A percentile compares a stretch with the other conserved stretches of the same genome.
phyloP scores from a whole-genome alignment of 2,888 invertebrate genomes.

The Vesta saturnalis region DNA sequence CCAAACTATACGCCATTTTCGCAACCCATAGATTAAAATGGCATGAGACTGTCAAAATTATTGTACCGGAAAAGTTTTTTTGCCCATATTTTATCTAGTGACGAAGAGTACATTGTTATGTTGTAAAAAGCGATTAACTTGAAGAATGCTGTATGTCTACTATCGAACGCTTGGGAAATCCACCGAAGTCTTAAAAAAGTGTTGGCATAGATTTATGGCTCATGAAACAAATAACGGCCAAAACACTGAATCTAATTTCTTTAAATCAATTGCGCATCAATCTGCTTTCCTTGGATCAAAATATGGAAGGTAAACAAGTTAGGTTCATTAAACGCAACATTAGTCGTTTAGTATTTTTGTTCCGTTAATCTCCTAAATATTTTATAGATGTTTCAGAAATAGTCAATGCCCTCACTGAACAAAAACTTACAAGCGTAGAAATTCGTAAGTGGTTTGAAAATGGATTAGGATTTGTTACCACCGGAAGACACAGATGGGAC shows the following conservation, averaged over 20 bases:
- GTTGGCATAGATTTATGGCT: not conserved
- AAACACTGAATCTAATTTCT: not conserved
- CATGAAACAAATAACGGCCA: not conserved
- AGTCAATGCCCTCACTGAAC: not conserved
- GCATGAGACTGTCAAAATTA: not conserved
- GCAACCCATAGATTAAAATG: slow-evolving; percentile 5
- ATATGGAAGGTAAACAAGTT: not conserved
- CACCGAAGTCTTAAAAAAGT: not conserved
- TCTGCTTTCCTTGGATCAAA: too few species aligned
- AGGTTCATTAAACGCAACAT: not conserved
- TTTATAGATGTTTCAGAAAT: not conserved
- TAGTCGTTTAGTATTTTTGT: too few species aligned
- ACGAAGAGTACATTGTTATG: slow-evolving; percentile 20
- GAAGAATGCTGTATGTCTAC: not conserved
- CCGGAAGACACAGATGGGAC: not conserved
- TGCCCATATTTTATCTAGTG: slow-evolving; percentile 23
- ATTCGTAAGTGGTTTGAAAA: not conserved
- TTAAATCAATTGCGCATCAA: not conserved
- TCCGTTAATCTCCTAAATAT: too few species aligned
- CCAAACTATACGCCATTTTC: not conserved
- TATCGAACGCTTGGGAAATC: not conserved
- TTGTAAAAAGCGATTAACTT: not conserved
- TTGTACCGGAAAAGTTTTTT: slow-evolving; percentile 12
- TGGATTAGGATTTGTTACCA: slow-evolving; percentile 2
- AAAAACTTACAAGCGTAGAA: not conserved